A percentile compares a stretch with the other conserved stretches of the same genome.
These are phyloP conservation scores for Istiophorus platypterus DNA, from an alignment of 2,113 vertebrate species.

Conservation along the genomic window DNA sequence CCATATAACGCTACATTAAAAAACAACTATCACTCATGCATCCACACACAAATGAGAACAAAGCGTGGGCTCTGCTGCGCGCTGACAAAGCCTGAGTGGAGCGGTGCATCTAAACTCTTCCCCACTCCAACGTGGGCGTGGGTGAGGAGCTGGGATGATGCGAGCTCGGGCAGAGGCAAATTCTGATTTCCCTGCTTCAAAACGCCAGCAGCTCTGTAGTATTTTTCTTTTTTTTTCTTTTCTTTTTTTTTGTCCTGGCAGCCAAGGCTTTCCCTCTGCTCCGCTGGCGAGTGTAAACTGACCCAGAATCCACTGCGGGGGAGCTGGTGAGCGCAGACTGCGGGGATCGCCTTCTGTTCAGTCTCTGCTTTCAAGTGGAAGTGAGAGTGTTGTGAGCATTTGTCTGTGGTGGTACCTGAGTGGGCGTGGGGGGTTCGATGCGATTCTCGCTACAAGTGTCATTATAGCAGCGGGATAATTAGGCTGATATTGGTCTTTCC, in stretches of 20 bases:
- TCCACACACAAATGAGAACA: constrained; percentile 37
- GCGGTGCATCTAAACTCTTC: constrained; percentile 58
- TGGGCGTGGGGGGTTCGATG: constrained; percentile 38
- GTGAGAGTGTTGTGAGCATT: constrained; percentile 45
- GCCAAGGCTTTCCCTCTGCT: constrained; percentile 62
- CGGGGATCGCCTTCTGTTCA: constrained; percentile 65
- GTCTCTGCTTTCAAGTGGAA: constrained; percentile 66
- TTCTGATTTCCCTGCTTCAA: constrained; percentile 69
- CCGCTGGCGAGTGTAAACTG: constrained; percentile 56
- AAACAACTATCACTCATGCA: constrained; percentile 4
- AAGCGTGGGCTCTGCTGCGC: constrained; percentile 61
- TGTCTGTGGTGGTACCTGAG: constrained; percentile 42
- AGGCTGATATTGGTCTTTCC: neutral
- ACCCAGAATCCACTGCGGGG: constrained; percentile 69
- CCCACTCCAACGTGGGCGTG: constrained; percentile 62
- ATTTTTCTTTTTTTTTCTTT: too few species aligned
- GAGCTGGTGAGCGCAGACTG: constrained; percentile 59
- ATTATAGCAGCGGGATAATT: constrained; percentile 37
- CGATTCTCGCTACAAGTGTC: constrained; percentile 20
- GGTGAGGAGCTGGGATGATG: constrained; percentile 60
- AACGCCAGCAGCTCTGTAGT: constrained; percentile 50
- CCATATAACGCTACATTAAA: neutral
- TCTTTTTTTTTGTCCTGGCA: constrained; percentile 58
- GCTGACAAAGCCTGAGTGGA: constrained; percentile 51
- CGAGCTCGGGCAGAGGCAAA: constrained; percentile 60